These are phyloP conservation scores for Empidonax alnorum DNA, from an alignment of 2,113 vertebrate species.

Conservation along the genomic window DNA sequence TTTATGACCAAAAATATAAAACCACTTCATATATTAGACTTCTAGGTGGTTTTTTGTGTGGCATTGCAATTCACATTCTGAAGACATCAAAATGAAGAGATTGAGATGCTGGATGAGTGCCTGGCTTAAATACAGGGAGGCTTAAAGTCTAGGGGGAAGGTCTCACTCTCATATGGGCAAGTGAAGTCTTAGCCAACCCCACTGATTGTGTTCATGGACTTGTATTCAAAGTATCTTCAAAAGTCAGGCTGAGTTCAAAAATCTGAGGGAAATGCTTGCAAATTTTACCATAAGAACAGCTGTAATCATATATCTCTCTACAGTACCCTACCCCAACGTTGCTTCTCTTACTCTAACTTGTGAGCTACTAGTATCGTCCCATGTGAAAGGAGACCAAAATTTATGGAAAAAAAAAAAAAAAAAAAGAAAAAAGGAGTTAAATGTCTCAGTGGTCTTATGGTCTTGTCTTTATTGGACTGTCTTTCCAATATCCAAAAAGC, in stretches of 20 bases:
- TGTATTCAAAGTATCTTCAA: background rate
- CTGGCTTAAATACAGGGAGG: background rate
- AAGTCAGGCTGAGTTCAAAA: background rate
- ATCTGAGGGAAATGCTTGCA: background rate
- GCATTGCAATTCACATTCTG: background rate
- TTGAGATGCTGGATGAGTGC: background rate
- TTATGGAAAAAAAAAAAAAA: background rate
- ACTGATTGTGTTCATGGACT: fast-evolving
- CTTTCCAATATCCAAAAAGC: background rate
- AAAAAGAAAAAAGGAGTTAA: background rate
- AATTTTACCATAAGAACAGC: background rate
- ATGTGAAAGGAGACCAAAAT: background rate
- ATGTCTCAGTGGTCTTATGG: background rate
- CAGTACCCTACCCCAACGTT: background rate
- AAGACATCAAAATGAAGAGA: background rate
- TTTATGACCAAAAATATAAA: background rate
- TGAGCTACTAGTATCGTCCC: background rate
- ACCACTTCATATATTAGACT: background rate
- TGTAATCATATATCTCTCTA: background rate
- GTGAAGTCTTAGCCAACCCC: background rate
- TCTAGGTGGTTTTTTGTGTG: background rate
- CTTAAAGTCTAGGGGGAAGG: fast-evolving
- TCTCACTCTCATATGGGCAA: background rate
- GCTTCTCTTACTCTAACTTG: background rate
- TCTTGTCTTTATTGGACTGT: background rate